Base-by-base conservation (phyloP, 1,140 invertebrate species). In the Stratiolaelaps scimitus region DNA sequence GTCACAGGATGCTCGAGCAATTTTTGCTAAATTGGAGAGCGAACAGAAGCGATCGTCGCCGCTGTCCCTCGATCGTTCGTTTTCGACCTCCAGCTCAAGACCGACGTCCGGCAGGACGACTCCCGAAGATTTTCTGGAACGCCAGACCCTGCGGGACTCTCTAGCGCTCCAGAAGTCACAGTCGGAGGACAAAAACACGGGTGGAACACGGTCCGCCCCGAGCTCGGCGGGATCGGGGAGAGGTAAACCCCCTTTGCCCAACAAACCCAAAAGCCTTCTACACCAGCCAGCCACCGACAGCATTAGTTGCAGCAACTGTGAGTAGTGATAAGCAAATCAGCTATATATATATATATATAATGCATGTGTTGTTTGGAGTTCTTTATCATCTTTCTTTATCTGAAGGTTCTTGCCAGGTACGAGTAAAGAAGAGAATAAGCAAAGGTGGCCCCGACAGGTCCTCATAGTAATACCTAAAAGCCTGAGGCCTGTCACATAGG, bases 131-230 rank as follows among this genome's bases (percentile, higher is more conserved):
- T 60, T 60, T 60, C 53, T 60, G 53, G 53, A 60, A 60, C 53
- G 53, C 53, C 53, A 60, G 53, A 60, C 53, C 53, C 34, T 60
- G 15, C 26, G 34, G 20, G 53, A 60, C 15, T 60, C 53, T 60
- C 53, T 60, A 60, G 53, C 23, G 53, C 53, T 60, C 53, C 53
- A 60, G 53, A 60, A 60, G 53, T 60, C 53, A 29, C 53, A 60
- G 34, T 60, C 53, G 15, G 53, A 60, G 34, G 53, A 60, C 26
- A 60, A 60, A 60, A 60, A 60, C 53, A 29, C 53, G 15, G 53
- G 53, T 26, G 34, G 53, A 17, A 60, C 34, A 10, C 34, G 34
- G 10, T 40, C 34, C 34, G 34, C 5, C 34, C 34, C 34, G 5
- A 6, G 34, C 34, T 40, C 34, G 10, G 34, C 34, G 10, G 10